Evolutionary conservation across 2,113 vertebrate genomes (phyloP), one percentile per base, ranked within the genome.

Genomic region (Egretta garzetta): DNA sequence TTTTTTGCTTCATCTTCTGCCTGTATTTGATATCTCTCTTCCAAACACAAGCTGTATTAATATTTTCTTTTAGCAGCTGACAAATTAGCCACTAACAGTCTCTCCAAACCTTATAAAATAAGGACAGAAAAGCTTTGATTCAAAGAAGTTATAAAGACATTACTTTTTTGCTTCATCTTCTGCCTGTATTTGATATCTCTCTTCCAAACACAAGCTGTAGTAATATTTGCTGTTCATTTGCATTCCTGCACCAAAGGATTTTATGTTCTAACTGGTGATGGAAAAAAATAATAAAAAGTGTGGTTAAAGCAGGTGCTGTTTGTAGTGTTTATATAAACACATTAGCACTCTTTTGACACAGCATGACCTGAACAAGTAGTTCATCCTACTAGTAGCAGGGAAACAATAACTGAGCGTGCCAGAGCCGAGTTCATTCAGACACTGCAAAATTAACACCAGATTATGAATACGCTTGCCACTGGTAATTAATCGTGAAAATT

Each of bases 381-480:
- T 98, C 96, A 97, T 96, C 89, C 89, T 96, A 95, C 90, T 93
- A 87, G 79, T 96, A 95, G 94, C 89, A 95, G 90, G 86, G 80
- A 97, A 98, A 97, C 96, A 98, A 97, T 97, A 96, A 96, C 90
- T 81, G 92, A 97, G 80, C 77, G 8, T 97, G 95, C 96, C 97
- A 96, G 92, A 97, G 83, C 85, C 19, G 63, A 88, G 85, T 97
- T 97, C 94, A 97, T 98, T 97, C 96, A 97, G 86, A 96, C 97
- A 94, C 80, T 97, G 97, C 97, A 98, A 98, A 98, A 98, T 98
- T 98, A 98, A 98, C 98, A 98, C 96, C 96, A 98, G 96, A 97
- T 98, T 98, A 98, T 98, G 97, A 98, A 98, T 98, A 95, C 96
- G 67, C 96, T 98, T 98, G 96, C 94, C 95, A 96, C 96, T 97